Base-by-base conservation (phyloP, 2,113 vertebrate genomes). In the Podarcis muralis region DNA sequence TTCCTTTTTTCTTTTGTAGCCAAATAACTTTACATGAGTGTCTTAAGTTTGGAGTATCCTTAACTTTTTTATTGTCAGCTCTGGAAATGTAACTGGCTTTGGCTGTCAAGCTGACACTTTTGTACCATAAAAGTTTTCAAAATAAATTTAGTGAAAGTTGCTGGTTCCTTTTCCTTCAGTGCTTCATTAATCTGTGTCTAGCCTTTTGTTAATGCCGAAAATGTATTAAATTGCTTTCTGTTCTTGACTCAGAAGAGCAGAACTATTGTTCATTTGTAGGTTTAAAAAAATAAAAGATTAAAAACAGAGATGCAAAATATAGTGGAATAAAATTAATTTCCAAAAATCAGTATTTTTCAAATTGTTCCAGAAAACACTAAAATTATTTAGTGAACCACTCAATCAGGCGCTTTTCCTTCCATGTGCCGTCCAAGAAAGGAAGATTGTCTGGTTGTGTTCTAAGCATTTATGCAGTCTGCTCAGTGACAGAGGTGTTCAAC, bases 261-360 rank as follows among this genome's bases (percentile, higher is more conserved):
- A 71, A 30, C 30, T 59, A 22, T 27, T 40, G 53, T 48, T 57
- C 85, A 59, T 80, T 59, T 92, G 77, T 11, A n/a, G 48, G 53
- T 68, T 87, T 86, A 4, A 74, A 90, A 65, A 62, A 40, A 27
- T 43, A 75, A 91, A 80, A 20, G 6, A 80, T 30, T 79, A 0
- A 82, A 90, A 40, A 53, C 27, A 53, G 87, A 79, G 72, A 27
- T 35, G 30, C 20, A 84, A 88, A 85, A 65, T 65, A 30, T 79
- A 76, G 76, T 88, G 65, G n/a, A 43, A 13, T 1, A 32, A 43
- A 3, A n/a, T 68, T 59, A 3, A 13, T 35, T 66, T 65, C 84
- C 62, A 15, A 27, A 59, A 69, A 25, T 74, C 23, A 53, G 66
- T 69, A 83, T 27, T 20, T 53, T 71, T 72, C 2, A 22, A 8